Conservation (phyloP, 2,888 invertebrate genomes). For the Xestia ashworthii region DNA sequence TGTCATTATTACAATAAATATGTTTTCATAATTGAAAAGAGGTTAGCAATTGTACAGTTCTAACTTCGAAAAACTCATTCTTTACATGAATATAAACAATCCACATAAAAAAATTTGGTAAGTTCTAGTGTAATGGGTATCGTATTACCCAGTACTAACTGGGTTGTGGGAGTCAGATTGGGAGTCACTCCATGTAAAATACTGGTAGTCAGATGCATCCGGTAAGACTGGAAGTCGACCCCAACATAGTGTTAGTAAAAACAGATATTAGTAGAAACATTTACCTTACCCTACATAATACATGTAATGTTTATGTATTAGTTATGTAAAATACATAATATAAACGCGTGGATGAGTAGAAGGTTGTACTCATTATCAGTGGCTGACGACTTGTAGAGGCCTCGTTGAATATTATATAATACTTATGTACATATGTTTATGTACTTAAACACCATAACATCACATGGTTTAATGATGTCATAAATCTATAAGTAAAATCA, state of each 20-base stretch:
- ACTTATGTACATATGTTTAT: slow-evolving; percentile 14
- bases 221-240: background rate
- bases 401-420: slow-evolving; percentile 10
- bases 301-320: background rate
- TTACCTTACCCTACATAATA: background rate
- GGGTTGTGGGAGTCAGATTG: background rate
- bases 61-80: no score
- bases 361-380: slow-evolving; percentile 32
- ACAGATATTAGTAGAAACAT: background rate
- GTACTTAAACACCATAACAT: slow-evolving; percentile 3
- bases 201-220: background rate
- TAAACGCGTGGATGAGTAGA: slow-evolving; percentile 17
- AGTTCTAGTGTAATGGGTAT: background rate
- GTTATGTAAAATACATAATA: slow-evolving; percentile 37
- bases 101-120: background rate
- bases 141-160: background rate
- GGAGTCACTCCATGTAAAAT: background rate
- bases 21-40: no score
- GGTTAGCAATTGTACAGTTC: no score
- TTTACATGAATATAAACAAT: background rate
- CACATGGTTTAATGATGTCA: background rate
- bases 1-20: no score
- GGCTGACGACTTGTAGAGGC: slow-evolving; percentile 4
- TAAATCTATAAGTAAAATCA: background rate
- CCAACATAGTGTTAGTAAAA: background rate